Conservation (phyloP, 2,113 vertebrate genomes). For the Semnopithecus entellus region DNA sequence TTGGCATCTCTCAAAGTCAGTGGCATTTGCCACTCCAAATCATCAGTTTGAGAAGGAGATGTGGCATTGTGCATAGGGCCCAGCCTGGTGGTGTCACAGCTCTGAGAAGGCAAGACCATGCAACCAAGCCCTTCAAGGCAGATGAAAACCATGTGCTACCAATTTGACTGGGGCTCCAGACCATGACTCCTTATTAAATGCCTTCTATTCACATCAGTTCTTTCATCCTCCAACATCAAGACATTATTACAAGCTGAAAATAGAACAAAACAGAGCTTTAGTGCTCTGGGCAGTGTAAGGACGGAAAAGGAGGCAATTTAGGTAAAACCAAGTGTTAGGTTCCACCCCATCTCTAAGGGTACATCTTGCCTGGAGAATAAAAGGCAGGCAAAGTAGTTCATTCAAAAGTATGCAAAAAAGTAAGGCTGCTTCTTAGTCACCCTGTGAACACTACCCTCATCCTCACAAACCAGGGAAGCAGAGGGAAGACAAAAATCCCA, state of each 20-base stretch:
- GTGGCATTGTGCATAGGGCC: not conserved
- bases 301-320: not conserved
- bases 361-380: not conserved
- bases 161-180: conserved; percentile 50
- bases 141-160: conserved; percentile 57
- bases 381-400: not conserved
- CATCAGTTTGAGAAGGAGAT: not conserved
- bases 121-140: not conserved
- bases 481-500: not conserved
- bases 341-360: not conserved
- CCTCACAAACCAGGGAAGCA: not conserved
- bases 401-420: not conserved
- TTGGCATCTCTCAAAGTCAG: not conserved
- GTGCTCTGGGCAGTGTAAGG: not conserved
- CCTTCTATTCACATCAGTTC: conserved; percentile 45
- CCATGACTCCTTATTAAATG: conserved; percentile 50
- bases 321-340: conserved; percentile 8
- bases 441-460: not conserved
- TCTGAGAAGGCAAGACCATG: not conserved
- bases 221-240: conserved; percentile 64
- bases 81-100: not conserved
- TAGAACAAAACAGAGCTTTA: not conserved
- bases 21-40: not conserved
- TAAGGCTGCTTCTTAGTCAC: not conserved
- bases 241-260: conserved; percentile 52